Evolutionary conservation across 1,140 invertebrate species (phyloP).

Genomic region (Littorina saxatilis): DNA sequence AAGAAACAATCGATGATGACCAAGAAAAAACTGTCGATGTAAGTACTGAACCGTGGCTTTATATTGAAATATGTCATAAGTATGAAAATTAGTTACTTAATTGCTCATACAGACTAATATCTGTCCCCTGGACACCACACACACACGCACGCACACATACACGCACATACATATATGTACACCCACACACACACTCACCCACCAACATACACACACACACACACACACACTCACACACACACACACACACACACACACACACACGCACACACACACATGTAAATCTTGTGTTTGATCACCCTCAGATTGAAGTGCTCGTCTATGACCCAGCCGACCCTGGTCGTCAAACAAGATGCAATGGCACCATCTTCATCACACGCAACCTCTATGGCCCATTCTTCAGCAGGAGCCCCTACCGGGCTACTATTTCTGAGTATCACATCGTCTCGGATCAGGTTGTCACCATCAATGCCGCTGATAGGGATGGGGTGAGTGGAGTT

Average conservation of each 20-base stretch:
- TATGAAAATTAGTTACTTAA: too few species aligned
- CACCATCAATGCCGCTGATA: constrained; percentile 56
- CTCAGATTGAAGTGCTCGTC: too few species aligned
- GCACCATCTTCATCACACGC: constrained; percentile 31
- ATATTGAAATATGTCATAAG: too few species aligned
- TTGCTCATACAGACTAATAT: too few species aligned
- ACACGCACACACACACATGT: too few species aligned
- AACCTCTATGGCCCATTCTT: constrained; percentile 56
- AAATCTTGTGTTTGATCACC: too few species aligned
- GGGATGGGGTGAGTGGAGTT: constrained; percentile 61
- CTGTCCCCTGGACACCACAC: too few species aligned
- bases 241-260: not conserved
- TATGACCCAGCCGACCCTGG: constrained; percentile 47
- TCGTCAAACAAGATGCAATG: not conserved
- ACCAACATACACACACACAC: not conserved
- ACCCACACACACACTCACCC: not conserved
- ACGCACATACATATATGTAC: too few species aligned
- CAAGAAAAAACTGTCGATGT: constrained; percentile 14
- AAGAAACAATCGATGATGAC: constrained; percentile 59
- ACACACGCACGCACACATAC: too few species aligned
- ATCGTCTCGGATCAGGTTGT: constrained; percentile 45
- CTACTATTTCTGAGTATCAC: constrained; percentile 56
- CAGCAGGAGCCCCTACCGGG: constrained; percentile 24
- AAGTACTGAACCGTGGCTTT: not conserved
- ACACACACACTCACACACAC: not conserved